Percentiles rank a stretch among this genome's conserved stretches.
phyloP scores from a whole-genome alignment of 2,888 invertebrate species.

The Pyrrhia umbra region DNA sequence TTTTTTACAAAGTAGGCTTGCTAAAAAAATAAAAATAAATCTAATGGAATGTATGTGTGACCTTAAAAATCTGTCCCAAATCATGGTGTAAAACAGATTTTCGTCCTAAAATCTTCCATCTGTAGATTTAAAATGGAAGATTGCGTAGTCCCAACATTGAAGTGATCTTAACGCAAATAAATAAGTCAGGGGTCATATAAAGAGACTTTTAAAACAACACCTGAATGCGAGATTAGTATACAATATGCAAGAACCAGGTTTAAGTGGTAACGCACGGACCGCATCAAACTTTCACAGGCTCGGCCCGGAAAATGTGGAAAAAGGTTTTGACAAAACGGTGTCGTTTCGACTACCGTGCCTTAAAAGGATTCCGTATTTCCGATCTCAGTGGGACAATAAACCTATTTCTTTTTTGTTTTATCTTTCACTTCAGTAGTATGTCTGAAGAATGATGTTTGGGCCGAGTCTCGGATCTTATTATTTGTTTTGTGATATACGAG shows the following conservation, averaged over 20 bases:
- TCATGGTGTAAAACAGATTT: slow-evolving; percentile 31
- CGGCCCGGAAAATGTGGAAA: slow-evolving; percentile 64
- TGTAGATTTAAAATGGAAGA: slow-evolving; percentile 28
- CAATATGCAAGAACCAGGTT: slow-evolving; percentile 69
- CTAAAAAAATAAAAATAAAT: not conserved
- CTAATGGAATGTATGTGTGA: slow-evolving; percentile 4
- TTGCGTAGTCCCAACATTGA: slow-evolving; percentile 44
- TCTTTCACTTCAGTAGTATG: slow-evolving; percentile 70
- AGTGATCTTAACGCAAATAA: slow-evolving; percentile 46
- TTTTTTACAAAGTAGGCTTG: slow-evolving; percentile 22
- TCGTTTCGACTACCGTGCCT: slow-evolving; percentile 65
- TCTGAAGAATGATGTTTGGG: slow-evolving; percentile 65
- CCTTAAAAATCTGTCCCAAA: slow-evolving; percentile 27
- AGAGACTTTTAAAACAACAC: slow-evolving; percentile 63
- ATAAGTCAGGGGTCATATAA: slow-evolving; percentile 50
- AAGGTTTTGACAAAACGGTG: slow-evolving; percentile 78
- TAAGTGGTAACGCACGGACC: slow-evolving; percentile 69
- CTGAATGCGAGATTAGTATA: slow-evolving; percentile 66
- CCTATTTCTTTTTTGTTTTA: slow-evolving; percentile 79
- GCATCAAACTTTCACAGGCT: slow-evolving; percentile 76
- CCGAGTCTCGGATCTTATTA: slow-evolving; percentile 61
- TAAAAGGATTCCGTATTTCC: slow-evolving; percentile 78
- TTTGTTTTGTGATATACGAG: slow-evolving; percentile 63
- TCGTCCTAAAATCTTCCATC: slow-evolving; percentile 21
- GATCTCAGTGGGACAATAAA: slow-evolving; percentile 78